These are phyloP conservation scores for Beroe forskalii DNA, from an alignment of 37 sponge, comb jelly and placozoan species.

Conservation along the genomic window DNA sequence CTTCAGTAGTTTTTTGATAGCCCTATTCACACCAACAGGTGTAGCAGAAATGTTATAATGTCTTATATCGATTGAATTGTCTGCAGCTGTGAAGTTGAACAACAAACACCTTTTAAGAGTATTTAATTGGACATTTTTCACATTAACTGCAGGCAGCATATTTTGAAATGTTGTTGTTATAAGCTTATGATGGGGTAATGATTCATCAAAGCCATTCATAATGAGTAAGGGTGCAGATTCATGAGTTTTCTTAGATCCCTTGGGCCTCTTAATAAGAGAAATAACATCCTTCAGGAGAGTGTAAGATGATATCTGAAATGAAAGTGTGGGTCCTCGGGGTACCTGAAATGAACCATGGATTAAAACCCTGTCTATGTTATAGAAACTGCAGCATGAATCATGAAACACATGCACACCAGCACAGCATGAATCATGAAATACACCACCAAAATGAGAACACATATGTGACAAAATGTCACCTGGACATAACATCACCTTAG, in stretches of 20 bases:
- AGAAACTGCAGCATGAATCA: too few species aligned
- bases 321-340: constrained; percentile 35
- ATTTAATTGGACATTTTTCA: constrained; percentile 49
- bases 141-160: constrained; percentile 62
- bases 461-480: too few species aligned
- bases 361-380: too few species aligned
- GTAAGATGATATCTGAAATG: constrained; percentile 15
- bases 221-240: constrained; percentile 47
- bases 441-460: too few species aligned
- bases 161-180: constrained; percentile 60
- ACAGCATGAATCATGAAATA: too few species aligned
- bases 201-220: constrained; percentile 64
- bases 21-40: constrained; percentile 62
- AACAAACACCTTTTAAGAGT: constrained; percentile 16
- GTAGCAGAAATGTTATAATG: constrained; percentile 53
- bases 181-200: constrained; percentile 45
- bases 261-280: background rate
- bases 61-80: background rate
- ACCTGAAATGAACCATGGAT: too few species aligned
- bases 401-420: too few species aligned
- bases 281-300: constrained; percentile 30
- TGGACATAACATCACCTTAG: too few species aligned
- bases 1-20: constrained; percentile 56
- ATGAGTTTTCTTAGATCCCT: background rate
- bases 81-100: background rate